Base-by-base conservation (phyloP, 1,140 invertebrate genomes). In the Asbolus verrucosus region DNA sequence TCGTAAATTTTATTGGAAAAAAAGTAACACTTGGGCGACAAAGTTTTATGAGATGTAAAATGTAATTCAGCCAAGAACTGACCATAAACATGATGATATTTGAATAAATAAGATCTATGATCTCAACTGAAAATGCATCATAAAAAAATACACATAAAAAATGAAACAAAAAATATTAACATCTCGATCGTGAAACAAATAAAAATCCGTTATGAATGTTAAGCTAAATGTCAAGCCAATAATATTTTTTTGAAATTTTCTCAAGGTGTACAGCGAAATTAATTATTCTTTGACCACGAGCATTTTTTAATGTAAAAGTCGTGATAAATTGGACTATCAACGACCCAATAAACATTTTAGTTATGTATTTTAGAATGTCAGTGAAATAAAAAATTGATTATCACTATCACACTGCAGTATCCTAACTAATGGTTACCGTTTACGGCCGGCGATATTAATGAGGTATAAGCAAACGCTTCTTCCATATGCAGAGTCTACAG, bases 11-110 rank as follows among this genome's bases (percentile, higher is more conserved):
- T 19, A 21, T n/a, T 18, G 19, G 19, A 11, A 54, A 54, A 54
- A 54, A 30, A 54, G n/a, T 54, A 54, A 27, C 43, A 31, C 5
- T 27, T 27, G n/a, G 8, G 27, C 24, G 6, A 24, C 11, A 14
- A 27, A 54, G 27, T 54, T 54, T 54, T 54, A 54, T 54, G 21
- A 30, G 19, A 54, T 19, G 21, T n/a, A 54, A 54, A 54, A 27
- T 27, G 21, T 14, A 46, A 46, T 46, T 19, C 41, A 54, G 19
- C 6, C 27, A 54, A 27, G 21, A 54, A 54, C 24, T n/a, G 14
- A 27, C 46, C 21, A 54, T 54, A 54, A 54, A 54, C 21, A n/a
- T 24, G 8, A 16, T n/a, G n/a, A 18, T 27, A 54, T 54, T 54
- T 54, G 46, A 54, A 54, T 54, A 27, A 27, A 54, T 27, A 54